Conservation (phyloP, 2,113 vertebrate genomes). For the Mus spicilegus region DNA sequence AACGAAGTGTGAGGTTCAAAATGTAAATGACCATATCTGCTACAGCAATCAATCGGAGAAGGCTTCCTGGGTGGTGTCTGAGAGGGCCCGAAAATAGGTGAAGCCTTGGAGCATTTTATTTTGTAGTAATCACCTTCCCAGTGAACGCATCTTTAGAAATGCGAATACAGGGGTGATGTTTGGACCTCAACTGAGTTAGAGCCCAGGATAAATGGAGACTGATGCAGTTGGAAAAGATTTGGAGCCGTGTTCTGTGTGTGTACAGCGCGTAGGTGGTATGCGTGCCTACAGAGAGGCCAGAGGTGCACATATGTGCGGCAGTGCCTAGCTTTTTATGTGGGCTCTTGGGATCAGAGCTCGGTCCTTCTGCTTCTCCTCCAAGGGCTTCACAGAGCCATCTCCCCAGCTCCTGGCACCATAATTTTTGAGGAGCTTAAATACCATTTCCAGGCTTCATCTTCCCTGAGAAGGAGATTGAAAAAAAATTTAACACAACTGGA, state of each 20-base stretch:
- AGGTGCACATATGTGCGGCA: not conserved
- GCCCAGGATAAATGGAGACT: not conserved
- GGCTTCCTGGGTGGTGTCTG: not conserved
- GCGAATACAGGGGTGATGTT: not conserved
- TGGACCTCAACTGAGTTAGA: not conserved
- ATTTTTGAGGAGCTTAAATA: not conserved
- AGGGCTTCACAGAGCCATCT: not conserved
- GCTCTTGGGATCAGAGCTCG: not conserved
- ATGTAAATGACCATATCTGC: rapidly evolving
- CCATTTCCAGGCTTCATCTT: not conserved
- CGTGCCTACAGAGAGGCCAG: not conserved
- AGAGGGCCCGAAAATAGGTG: not conserved
- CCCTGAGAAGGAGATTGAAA: not conserved
- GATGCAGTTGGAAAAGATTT: not conserved
- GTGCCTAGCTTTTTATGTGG: not conserved
- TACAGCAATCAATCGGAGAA: no score
- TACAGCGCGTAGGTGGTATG: not conserved
- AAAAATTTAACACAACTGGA: not conserved
- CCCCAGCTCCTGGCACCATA: not conserved
- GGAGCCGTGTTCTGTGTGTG: not conserved
- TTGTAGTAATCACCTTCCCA: not conserved
- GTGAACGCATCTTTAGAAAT: not conserved
- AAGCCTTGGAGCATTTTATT: not conserved
- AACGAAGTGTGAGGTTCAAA: not conserved
- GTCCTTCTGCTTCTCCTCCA: not conserved